These are phyloP conservation scores for Eristalis tenax DNA, from an alignment of 2,888 invertebrate species.

Conservation along the genomic window DNA sequence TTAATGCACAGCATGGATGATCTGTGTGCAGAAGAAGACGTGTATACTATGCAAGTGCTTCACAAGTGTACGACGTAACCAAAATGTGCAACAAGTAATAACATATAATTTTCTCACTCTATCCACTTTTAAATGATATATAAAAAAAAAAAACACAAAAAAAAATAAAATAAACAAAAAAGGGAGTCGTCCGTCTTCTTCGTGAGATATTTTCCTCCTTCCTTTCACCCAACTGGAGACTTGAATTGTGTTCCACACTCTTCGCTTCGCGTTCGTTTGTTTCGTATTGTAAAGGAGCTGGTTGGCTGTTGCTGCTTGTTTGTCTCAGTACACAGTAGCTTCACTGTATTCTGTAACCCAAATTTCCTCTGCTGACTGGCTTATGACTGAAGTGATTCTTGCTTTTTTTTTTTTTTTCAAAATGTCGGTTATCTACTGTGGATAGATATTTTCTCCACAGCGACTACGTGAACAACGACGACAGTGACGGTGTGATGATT, in stretches of 20 bases:
- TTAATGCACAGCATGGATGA: neutral
- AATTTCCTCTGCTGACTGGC: slow-evolving; percentile 21
- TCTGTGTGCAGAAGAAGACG: slow-evolving; percentile 55
- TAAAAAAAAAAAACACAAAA: slow-evolving; percentile 5
- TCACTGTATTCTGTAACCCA: slow-evolving; percentile 46
- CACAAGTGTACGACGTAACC: slow-evolving; percentile 16
- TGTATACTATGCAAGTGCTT: slow-evolving; percentile 43
- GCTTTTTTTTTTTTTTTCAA: slow-evolving; percentile 40
- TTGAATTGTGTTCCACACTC: neutral
- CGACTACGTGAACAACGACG: neutral
- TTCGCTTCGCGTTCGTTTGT: slow-evolving; percentile 5
- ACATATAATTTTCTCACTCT: slow-evolving; percentile 63
- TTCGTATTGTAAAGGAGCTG: slow-evolving; percentile 10
- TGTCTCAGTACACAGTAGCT: slow-evolving; percentile 6
- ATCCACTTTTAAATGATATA: slow-evolving; percentile 8
- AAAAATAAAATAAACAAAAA: slow-evolving; percentile 13
- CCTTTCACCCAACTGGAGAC: neutral
- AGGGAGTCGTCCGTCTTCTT: slow-evolving; percentile 38
- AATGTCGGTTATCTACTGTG: slow-evolving; percentile 61
- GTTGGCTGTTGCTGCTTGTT: neutral
- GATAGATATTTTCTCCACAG: neutral
- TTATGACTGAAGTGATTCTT: slow-evolving; percentile 32
- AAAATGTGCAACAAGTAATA: slow-evolving; percentile 67
- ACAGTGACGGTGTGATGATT: slow-evolving; percentile 11
- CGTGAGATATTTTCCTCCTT: slow-evolving; percentile 26